A percentile compares a stretch with the other conserved stretches of the same genome.
Evolutionary conservation across 2,113 vertebrate species (phyloP).

Genomic region (Natator depressus): DNA sequence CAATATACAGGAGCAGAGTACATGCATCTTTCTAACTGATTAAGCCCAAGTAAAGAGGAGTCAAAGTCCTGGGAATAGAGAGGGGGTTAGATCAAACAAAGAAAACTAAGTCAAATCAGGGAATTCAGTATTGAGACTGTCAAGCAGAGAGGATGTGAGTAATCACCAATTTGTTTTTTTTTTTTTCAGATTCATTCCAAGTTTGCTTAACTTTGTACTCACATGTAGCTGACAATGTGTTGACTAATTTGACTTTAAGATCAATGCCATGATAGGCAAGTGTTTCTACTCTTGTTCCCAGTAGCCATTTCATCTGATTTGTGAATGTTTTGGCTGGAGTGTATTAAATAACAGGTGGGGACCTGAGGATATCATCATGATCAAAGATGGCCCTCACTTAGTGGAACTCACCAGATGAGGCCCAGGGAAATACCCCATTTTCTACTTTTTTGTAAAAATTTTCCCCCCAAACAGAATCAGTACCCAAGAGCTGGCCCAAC

Average conservation of each 20-base stretch:
- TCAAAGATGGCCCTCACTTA: background rate
- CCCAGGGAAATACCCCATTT: background rate
- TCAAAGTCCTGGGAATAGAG: background rate
- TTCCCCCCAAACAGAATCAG: background rate
- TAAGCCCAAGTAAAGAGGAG: background rate
- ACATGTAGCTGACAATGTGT: background rate
- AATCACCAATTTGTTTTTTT: background rate
- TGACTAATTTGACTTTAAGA: background rate
- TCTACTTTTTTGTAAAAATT: background rate
- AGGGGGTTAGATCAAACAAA: background rate
- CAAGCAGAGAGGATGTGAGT: background rate
- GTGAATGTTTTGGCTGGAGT: background rate
- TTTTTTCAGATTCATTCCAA: background rate
- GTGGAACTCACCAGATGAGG: background rate
- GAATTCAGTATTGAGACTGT: background rate
- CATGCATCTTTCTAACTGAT: background rate
- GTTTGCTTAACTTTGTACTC: background rate
- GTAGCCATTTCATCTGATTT: background rate
- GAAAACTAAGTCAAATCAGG: background rate
- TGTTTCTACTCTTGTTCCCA: background rate
- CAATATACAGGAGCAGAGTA: background rate
- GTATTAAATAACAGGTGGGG: background rate
- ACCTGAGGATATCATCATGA: background rate
- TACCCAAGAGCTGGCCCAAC: background rate
- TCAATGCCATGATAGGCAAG: background rate